These are phyloP conservation scores for Rambutsinella grinnellia DNA, from an alignment of 2,888 invertebrate genomes.

Conservation along the genomic window DNA sequence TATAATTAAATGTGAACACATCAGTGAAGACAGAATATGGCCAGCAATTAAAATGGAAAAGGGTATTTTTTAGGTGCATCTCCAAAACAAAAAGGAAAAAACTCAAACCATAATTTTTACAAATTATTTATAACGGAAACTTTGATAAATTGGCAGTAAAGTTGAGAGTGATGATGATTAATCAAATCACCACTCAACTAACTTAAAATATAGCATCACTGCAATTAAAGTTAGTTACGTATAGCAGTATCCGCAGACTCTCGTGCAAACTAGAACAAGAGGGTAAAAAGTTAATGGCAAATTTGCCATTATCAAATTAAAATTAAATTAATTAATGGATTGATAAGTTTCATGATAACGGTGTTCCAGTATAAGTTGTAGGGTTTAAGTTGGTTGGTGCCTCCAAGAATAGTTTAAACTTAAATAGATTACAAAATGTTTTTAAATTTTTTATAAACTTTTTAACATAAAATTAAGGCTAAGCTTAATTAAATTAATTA, in stretches of 20 bases:
- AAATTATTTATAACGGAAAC: too few relatives aligned
- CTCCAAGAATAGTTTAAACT: too few relatives aligned
- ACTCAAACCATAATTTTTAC: too few relatives aligned
- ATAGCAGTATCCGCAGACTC: slow-evolving; percentile 51
- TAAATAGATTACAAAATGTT: slow-evolving; percentile 5
- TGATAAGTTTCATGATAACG: too few relatives aligned
- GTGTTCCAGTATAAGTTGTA: too few relatives aligned
- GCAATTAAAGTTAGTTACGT: slow-evolving; percentile 34
- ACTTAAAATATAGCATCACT: slow-evolving; percentile 27
- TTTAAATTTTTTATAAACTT: neutral
- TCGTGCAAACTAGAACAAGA: neutral
- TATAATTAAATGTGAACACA: slow-evolving; percentile 17
- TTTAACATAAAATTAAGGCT: neutral
- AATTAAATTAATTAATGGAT: neutral
- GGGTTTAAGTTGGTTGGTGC: too few relatives aligned
- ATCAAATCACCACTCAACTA: neutral
- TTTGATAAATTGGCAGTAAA: neutral
- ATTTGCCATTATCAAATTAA: neutral
- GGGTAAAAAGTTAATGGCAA: neutral
- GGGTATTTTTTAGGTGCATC: too few relatives aligned
- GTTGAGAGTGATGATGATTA: neutral
- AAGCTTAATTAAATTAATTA: neutral
- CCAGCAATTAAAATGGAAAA: slow-evolving; percentile 19
- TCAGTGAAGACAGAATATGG: neutral
- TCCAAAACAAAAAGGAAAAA: too few relatives aligned